Percentiles rank a stretch among this genome's conserved stretches.
Evolutionary conservation across 2,888 invertebrate species (phyloP).

Genomic region (Polymixis flavicincta): DNA sequence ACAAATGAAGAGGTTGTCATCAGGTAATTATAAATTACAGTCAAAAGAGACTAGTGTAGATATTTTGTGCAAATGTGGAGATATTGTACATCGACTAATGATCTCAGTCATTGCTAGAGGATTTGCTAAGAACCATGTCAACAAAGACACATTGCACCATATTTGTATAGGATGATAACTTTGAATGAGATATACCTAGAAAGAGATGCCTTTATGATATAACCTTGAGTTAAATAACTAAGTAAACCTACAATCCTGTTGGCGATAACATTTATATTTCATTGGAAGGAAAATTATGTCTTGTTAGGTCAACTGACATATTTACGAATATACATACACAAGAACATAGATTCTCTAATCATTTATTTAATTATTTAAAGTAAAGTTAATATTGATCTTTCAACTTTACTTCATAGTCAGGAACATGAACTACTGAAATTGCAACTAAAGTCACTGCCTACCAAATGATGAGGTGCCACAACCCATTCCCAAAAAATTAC

Average conservation of each 20-base stretch:
- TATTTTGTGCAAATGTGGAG: slow-evolving; percentile 14
- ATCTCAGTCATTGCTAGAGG: slow-evolving; percentile 1
- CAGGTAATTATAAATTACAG: not conserved
- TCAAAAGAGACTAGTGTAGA: not conserved
- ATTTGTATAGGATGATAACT: not conserved
- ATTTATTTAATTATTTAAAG: not conserved
- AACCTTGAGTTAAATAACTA: not conserved
- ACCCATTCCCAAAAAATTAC: not conserved
- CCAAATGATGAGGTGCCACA: not conserved
- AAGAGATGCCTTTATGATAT: not conserved
- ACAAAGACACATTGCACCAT: not conserved
- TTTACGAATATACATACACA: not conserved
- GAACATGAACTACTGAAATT: not conserved
- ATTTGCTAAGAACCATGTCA: slow-evolving; percentile 14
- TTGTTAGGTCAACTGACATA: slow-evolving; percentile 10
- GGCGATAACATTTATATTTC: not conserved
- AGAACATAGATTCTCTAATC: not conserved
- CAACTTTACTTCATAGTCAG: not conserved
- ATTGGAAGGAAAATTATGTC: slow-evolving; percentile 25
- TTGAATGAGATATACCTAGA: not conserved
- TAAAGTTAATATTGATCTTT: not conserved
- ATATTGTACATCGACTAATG: not conserved
- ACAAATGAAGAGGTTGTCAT: not conserved
- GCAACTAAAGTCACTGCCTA: not conserved
- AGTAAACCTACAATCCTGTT: not conserved